phyloP scores from a whole-genome alignment of 1,140 invertebrate genomes.

The Hyposmocoma kahamanoa region DNA sequence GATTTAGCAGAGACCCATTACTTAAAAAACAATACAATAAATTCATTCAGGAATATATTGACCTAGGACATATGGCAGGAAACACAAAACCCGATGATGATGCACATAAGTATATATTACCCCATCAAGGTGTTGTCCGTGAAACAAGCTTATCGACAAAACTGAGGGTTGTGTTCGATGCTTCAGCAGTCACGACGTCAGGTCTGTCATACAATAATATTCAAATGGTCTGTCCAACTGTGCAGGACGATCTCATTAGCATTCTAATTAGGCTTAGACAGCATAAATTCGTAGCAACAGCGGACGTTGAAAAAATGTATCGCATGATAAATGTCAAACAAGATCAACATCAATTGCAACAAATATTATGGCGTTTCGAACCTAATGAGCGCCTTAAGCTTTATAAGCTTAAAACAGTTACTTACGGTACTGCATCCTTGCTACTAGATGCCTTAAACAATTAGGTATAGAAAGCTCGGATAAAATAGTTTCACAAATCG shows the following conservation, averaged over 20 bases:
- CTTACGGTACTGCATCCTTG: slow-evolving; percentile 5
- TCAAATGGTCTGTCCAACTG: slow-evolving; percentile 29
- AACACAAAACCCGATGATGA: neutral
- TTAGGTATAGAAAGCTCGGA: slow-evolving; percentile 1
- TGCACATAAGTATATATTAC: neutral
- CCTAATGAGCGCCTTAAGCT: neutral
- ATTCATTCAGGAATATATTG: slow-evolving; percentile 21
- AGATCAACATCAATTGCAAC: slow-evolving; percentile 21
- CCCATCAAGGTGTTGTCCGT: neutral
- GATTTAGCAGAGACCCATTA: slow-evolving; percentile 11
- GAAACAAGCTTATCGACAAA: slow-evolving; percentile 18
- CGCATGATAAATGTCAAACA: slow-evolving; percentile 21
- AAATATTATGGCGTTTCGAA: slow-evolving; percentile 29
- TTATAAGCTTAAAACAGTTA: slow-evolving; percentile 6
- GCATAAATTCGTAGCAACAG: slow-evolving; percentile 19
- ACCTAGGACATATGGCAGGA: slow-evolving; percentile 20
- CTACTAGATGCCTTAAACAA: slow-evolving; percentile 4
- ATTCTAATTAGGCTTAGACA: slow-evolving; percentile 30
- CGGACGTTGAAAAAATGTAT: slow-evolving; percentile 38
- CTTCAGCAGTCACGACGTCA: slow-evolving; percentile 12
- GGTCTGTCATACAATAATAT: slow-evolving; percentile 26
- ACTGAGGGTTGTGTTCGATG: slow-evolving; percentile 37
- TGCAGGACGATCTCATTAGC: slow-evolving; percentile 31
- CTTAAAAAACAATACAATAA: slow-evolving; percentile 11
- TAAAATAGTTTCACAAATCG: neutral